phyloP scores from a whole-genome alignment of 92 coral and sea anemone species.

The Paragorgia papillata region DNA sequence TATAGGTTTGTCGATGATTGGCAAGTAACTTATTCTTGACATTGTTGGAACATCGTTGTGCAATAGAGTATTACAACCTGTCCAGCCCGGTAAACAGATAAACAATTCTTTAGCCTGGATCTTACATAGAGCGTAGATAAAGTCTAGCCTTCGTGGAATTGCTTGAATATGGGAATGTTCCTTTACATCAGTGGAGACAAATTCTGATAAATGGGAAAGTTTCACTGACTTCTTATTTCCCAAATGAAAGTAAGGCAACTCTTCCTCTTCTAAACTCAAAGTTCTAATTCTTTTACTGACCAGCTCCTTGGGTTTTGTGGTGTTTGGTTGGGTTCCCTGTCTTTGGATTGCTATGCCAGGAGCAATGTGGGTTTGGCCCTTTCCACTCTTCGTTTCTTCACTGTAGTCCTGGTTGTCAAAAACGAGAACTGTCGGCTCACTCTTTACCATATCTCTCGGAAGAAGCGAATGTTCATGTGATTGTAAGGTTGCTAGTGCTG shows the following conservation, averaged over 20 bases:
- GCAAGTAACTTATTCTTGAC: constrained; percentile 35
- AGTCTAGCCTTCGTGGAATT: constrained; percentile 22
- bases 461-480: constrained; percentile 11
- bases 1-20: constrained; percentile 32
- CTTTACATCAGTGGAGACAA: constrained; percentile 24
- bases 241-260: constrained; percentile 12
- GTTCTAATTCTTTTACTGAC: constrained; percentile 32
- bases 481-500: constrained; percentile 32
- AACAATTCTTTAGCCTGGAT: constrained; percentile 2
- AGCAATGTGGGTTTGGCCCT: constrained; percentile 40
- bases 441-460: constrained; percentile 36
- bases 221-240: constrained; percentile 15
- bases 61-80: constrained; percentile 38
- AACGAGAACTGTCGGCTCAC: constrained; percentile 22
- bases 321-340: constrained; percentile 1
- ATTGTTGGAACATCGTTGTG: constrained; percentile 25
- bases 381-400: constrained; percentile 43
- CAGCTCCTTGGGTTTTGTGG: neutral
- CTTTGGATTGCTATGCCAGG: constrained; percentile 36
- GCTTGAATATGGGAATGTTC: constrained; percentile 8
- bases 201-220: constrained; percentile 28
- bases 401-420: constrained; percentile 43
- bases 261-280: constrained; percentile 15
- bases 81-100: constrained; percentile 17
- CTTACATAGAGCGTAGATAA: constrained; percentile 19